Conservation (phyloP, 2,797 vertebrate species). For the Crenichthys baileyi region DNA sequence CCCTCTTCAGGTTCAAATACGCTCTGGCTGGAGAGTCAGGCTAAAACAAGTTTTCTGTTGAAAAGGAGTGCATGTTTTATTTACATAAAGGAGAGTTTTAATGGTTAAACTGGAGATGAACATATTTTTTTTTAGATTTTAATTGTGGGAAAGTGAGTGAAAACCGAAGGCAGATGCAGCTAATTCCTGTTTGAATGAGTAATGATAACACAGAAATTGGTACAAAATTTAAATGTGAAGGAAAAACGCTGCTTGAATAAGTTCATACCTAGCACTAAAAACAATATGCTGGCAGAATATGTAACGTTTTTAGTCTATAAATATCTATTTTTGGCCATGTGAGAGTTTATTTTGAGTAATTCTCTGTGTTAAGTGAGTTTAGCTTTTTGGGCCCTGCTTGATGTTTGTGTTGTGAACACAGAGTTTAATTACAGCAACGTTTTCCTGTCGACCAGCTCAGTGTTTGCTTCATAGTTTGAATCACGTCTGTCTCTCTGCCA, state of each 20-base stretch:
- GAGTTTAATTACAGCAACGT: constrained; percentile 3
- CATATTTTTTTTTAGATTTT: constrained; percentile 10
- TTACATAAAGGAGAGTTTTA: constrained; percentile 20
- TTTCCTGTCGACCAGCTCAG: neutral
- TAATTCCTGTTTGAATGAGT: neutral
- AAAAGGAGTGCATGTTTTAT: neutral
- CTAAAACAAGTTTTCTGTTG: neutral
- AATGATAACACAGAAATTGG: neutral
- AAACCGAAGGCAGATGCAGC: neutral
- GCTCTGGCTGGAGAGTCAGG: neutral
- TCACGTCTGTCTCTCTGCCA: constrained; percentile 4
- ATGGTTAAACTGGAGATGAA: constrained; percentile 9
- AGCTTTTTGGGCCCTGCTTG: constrained; percentile 20
- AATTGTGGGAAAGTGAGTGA: neutral
- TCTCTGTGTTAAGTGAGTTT: constrained; percentile 4
- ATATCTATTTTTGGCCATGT: constrained; percentile 30
- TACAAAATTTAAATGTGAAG: constrained; percentile 5
- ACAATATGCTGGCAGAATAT: constrained; percentile 10
- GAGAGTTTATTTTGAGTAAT: neutral
- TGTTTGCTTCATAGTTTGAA: constrained; percentile 6
- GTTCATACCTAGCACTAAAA: constrained; percentile 36
- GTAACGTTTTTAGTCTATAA: constrained; percentile 1
- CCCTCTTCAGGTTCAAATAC: constrained; percentile 5
- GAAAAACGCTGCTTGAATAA: neutral
- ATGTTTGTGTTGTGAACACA: constrained; percentile 16